These are phyloP conservation scores for Stenoptilia bipunctidactyla DNA, from an alignment of 2,888 invertebrate species.

Conservation along the genomic window DNA sequence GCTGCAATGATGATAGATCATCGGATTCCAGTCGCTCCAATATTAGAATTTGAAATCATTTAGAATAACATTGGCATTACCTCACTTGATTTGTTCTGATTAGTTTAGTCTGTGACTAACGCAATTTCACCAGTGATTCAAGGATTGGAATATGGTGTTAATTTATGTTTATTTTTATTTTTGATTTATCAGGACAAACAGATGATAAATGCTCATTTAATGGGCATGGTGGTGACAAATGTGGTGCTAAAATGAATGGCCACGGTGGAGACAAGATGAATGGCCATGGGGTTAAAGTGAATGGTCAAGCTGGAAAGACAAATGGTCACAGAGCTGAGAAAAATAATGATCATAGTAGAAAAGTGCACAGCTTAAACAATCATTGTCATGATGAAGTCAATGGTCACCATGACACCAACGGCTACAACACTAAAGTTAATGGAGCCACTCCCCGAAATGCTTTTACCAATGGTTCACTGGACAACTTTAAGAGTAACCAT, in stretches of 20 bases:
- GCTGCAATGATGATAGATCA: constrained; percentile 17
- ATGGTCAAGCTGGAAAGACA: constrained; percentile 1
- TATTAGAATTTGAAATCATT: not conserved
- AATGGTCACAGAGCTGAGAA: constrained; percentile 5
- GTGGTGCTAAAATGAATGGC: constrained; percentile 15
- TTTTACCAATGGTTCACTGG: constrained; percentile 21
- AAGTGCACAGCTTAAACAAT: constrained; percentile 22
- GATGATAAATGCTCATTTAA: constrained; percentile 30
- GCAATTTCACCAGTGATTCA: constrained; percentile 49
- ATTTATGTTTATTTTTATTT: constrained; percentile 28
- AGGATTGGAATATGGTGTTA: constrained; percentile 30
- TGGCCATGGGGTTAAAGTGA: constrained; percentile 5
- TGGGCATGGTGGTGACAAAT: constrained; percentile 14
- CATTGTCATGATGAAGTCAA: constrained; percentile 24
- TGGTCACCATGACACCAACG: constrained; percentile 20
- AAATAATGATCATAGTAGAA: constrained; percentile 23
- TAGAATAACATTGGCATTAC: not conserved
- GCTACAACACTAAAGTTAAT: constrained; percentile 19
- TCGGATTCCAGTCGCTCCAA: constrained; percentile 4
- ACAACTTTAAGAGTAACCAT: constrained; percentile 31
- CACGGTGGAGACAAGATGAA: constrained; percentile 13
- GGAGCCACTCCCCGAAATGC: constrained; percentile 20
- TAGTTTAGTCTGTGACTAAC: constrained; percentile 26
- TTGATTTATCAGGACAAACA: constrained; percentile 50
- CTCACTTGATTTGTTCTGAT: not conserved